These are phyloP conservation scores for Charina bottae DNA, from an alignment of 2,113 vertebrate species.

Conservation along the genomic window DNA sequence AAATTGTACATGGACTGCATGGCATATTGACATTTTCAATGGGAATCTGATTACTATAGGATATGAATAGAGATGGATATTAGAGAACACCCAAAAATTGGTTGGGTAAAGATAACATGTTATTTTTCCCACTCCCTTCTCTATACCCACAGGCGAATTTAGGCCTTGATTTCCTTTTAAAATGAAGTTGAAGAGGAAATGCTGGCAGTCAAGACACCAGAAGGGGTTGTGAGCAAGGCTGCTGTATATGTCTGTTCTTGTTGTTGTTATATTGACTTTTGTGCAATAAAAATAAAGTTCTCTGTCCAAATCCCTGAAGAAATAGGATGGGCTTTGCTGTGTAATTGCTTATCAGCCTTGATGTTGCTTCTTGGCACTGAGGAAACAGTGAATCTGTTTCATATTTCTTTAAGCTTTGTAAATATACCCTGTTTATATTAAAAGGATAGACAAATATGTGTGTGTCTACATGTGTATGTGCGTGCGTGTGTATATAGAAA, in stretches of 20 bases:
- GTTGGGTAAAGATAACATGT: not conserved
- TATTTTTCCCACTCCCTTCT: slow-evolving; percentile 37
- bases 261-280: slow-evolving; percentile 70
- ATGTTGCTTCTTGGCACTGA: slow-evolving; percentile 74
- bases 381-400: slow-evolving; percentile 76
- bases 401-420: slow-evolving; percentile 77
- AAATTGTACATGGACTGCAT: not conserved
- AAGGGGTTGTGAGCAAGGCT: slow-evolving; percentile 70
- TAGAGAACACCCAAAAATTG: not conserved
- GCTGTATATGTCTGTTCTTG: slow-evolving; percentile 70
- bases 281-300: slow-evolving; percentile 77
- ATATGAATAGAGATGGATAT: not conserved
- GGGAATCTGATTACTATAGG: not conserved
- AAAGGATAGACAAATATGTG: slow-evolving; percentile 74
- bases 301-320: slow-evolving; percentile 76
- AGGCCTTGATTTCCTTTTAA: slow-evolving; percentile 63
- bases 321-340: slow-evolving; percentile 73
- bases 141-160: slow-evolving; percentile 55
- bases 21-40: not conserved
- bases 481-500: slow-evolving; percentile 68
- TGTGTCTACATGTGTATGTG: not conserved
- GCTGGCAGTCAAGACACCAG: slow-evolving; percentile 65
- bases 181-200: slow-evolving; percentile 66
- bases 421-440: slow-evolving; percentile 79
- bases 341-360: slow-evolving; percentile 77